Percentiles rank a stretch among this genome's conserved stretches.
Conservation (phyloP, 35 echinoderm and acorn worm genomes). For the Anneissia japonica region DNA sequence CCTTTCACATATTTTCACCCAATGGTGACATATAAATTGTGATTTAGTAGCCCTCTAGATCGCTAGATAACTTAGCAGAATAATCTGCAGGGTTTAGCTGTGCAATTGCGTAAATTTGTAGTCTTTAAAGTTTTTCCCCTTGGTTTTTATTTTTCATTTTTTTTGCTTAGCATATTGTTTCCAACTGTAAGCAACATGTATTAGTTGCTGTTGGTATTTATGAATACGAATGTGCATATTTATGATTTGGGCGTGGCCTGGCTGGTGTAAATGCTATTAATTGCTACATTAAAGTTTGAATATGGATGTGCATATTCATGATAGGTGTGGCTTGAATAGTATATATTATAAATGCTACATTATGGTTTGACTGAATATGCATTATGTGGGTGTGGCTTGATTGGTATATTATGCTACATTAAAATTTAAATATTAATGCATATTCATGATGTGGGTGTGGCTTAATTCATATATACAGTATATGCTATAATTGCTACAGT, state of each 20-base stretch:
- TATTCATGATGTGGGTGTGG: neutral
- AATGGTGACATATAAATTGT: too few species aligned
- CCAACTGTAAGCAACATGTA: neutral
- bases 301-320: neutral
- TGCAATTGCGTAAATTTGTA: neutral
- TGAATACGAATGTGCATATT: neutral
- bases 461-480: neutral
- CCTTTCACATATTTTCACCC: too few species aligned
- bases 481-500: neutral
- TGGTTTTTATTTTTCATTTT: neutral
- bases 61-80: neutral
- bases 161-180: neutral
- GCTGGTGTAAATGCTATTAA: too few species aligned
- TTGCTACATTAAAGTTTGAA: neutral
- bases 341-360: neutral
- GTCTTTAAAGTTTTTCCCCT: neutral
- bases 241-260: neutral
- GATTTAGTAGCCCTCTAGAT: neutral
- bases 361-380: too few species aligned
- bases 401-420: neutral
- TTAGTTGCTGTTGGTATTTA: too few species aligned
- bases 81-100: neutral
- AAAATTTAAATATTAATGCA: neutral
- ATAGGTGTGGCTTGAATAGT: neutral
- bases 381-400: neutral